Evolutionary conservation across 1,140 invertebrate genomes (phyloP).

Genomic region (Berghia stephanieae): DNA sequence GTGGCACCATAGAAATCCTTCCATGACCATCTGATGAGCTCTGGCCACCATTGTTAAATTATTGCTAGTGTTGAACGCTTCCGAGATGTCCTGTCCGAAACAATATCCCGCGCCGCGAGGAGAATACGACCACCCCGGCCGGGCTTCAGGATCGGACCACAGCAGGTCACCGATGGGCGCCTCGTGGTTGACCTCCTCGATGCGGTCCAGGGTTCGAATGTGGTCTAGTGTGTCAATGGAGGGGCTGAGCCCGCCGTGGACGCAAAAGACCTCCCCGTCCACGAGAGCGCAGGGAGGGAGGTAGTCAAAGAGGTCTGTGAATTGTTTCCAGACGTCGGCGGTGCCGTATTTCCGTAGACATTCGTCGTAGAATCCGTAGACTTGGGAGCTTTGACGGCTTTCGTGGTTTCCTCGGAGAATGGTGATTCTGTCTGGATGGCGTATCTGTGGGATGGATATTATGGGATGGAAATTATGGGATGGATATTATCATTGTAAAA

Average conservation of each 20-base stretch:
- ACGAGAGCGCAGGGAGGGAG: slow-evolving; percentile 97
- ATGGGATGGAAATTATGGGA: background rate
- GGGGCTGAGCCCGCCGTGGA: slow-evolving; percentile 98
- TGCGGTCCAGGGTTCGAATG: slow-evolving; percentile 95
- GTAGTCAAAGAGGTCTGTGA: slow-evolving; percentile 99
- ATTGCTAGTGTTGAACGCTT: slow-evolving; percentile 99
- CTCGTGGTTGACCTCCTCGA: slow-evolving; percentile 99
- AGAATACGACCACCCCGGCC: slow-evolving; percentile 99
- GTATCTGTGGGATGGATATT: slow-evolving; percentile 74
- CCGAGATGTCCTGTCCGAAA: slow-evolving; percentile 99
- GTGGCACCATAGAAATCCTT: slow-evolving; percentile 99
- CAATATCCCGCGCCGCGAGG: slow-evolving; percentile 99
- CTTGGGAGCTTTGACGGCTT: slow-evolving; percentile 98
- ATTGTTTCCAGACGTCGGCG: slow-evolving; percentile 99
- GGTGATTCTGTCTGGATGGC: slow-evolving; percentile 98
- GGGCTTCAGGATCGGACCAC: slow-evolving; percentile 90
- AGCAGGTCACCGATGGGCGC: slow-evolving; percentile 90
- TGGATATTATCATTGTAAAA: background rate
- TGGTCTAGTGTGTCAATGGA: slow-evolving; percentile 99
- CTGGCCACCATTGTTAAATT: slow-evolving; percentile 95
- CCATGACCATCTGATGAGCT: slow-evolving; percentile 96
- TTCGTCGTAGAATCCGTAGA: slow-evolving; percentile 99
- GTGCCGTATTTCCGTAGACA: slow-evolving; percentile 99
- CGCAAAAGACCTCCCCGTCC: slow-evolving; percentile 93
- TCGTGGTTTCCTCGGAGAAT: slow-evolving; percentile 99